Evolutionary conservation across 2,888 invertebrate genomes (phyloP).

Genomic region (Cancer borealis): DNA sequence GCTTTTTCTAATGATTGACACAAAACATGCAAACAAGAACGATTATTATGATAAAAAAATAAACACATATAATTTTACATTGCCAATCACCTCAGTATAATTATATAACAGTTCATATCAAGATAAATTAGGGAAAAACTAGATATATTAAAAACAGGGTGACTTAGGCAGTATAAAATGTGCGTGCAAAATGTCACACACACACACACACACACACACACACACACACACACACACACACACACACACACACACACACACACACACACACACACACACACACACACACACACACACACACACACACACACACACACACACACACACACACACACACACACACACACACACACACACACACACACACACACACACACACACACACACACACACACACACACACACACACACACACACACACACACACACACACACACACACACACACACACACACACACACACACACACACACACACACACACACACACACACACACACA

Average conservation of each 20-base stretch:
- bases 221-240: slow-evolving; percentile 46
- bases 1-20: no score
- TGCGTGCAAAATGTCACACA: no score
- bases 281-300: slow-evolving; percentile 47
- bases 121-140: not conserved
- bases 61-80: no score
- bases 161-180: no score
- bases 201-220: not conserved
- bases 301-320: slow-evolving; percentile 44
- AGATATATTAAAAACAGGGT: no score
- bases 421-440: slow-evolving; percentile 32
- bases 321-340: slow-evolving; percentile 25
- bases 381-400: slow-evolving; percentile 43
- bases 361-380: slow-evolving; percentile 24
- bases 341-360: not conserved
- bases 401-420: slow-evolving; percentile 47
- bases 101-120: no score
- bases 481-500: not conserved
- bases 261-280: slow-evolving; percentile 36
- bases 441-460: slow-evolving; percentile 50
- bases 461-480: slow-evolving; percentile 36
- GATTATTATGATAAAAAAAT: no score
- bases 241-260: slow-evolving; percentile 45
- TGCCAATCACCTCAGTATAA: no score
- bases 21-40: no score